phyloP scores from a whole-genome alignment of 2,113 vertebrate genomes.

The Jacana jacana region DNA sequence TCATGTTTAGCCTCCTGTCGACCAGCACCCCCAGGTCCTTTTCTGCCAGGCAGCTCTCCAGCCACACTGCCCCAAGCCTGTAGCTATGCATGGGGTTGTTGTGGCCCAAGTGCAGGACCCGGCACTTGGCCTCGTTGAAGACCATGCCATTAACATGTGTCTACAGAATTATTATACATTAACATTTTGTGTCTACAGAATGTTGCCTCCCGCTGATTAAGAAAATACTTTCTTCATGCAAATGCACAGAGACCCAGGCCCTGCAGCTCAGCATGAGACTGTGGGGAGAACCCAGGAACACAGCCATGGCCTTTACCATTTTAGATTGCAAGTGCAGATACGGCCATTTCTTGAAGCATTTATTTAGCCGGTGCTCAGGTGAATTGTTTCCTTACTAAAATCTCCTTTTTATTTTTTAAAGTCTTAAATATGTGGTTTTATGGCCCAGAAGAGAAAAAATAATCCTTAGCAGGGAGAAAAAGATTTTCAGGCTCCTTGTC shows the following conservation, averaged over 20 bases:
- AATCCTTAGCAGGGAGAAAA: slow-evolving; percentile 43
- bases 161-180: no score
- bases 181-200: background rate
- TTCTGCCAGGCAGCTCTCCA: no score
- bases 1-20: no score
- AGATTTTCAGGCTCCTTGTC: slow-evolving; percentile 45
- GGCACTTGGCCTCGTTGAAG: no score
- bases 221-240: background rate
- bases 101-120: no score
- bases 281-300: background rate
- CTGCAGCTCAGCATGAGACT: background rate
- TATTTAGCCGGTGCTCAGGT: background rate
- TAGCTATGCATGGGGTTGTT: no score
- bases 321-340: background rate
- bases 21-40: no score
- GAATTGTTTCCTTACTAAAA: slow-evolving; percentile 7
- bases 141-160: no score
- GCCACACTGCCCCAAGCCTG: no score
- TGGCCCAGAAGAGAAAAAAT: slow-evolving; percentile 32
- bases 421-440: slow-evolving; percentile 10
- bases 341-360: background rate
- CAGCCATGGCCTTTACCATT: background rate
- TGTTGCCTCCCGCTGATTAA: background rate
- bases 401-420: background rate
- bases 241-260: background rate